Evolutionary conservation across 2,113 vertebrate genomes (phyloP).

Genomic region (Cinclus mexicanus): DNA sequence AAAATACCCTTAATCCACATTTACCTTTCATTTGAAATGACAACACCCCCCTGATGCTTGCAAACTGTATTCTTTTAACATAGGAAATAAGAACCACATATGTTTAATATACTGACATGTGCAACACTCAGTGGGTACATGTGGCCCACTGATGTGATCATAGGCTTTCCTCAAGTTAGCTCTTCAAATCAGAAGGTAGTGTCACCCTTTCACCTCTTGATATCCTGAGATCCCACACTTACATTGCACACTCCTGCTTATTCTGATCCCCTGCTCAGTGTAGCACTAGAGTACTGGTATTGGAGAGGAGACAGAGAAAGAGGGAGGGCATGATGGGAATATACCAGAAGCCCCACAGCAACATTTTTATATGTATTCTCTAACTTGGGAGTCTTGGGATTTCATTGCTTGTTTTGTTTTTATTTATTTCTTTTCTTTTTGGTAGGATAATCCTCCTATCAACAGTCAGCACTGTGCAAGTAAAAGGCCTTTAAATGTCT

Average conservation of each 20-base stretch:
- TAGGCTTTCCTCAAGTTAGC: conserved; percentile 22
- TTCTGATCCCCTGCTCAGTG: not conserved
- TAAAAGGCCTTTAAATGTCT: not conserved
- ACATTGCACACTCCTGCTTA: not conserved
- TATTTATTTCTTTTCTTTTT: not conserved
- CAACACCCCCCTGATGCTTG: not conserved
- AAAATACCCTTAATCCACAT: not conserved
- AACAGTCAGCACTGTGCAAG: not conserved
- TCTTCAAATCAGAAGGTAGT: conserved; percentile 6
- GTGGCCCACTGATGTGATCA: conserved; percentile 55
- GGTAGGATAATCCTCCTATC: not conserved
- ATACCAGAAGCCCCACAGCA: not conserved
- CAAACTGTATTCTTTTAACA: conserved; percentile 18
- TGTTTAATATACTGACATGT: conserved; percentile 58
- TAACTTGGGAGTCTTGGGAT: not conserved
- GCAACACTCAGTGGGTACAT: conserved; percentile 36
- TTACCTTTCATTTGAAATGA: conserved; percentile 3
- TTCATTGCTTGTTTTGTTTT: not conserved
- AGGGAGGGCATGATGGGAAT: not conserved
- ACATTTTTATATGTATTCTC: not conserved
- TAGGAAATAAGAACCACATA: conserved; percentile 55
- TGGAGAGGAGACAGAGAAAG: not conserved
- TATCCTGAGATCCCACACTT: not conserved
- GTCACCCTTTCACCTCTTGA: conserved; percentile 23
- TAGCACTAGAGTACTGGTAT: not conserved